phyloP scores from a whole-genome alignment of 2,797 vertebrate species.

The Molossus alvarezi region DNA sequence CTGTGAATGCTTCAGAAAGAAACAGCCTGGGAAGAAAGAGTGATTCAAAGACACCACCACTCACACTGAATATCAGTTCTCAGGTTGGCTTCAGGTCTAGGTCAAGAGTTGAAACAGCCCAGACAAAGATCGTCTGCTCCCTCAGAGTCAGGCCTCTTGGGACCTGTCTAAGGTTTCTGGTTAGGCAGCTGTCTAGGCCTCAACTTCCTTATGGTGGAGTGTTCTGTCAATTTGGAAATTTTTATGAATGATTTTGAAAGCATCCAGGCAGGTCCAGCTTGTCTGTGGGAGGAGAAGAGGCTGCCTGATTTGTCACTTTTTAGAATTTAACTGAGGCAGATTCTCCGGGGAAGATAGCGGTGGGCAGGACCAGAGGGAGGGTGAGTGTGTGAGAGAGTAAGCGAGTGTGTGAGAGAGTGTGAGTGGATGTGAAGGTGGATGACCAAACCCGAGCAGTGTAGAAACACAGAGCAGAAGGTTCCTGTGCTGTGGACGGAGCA shows the following conservation, averaged over 20 bases:
- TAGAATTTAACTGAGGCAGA: no score
- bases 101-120: slow-evolving; percentile 75
- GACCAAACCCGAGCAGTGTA: no score
- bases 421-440: no score
- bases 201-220: not conserved
- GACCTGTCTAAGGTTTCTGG: slow-evolving; percentile 67
- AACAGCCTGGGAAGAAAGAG: slow-evolving; percentile 35
- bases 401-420: no score
- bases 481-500: no score
- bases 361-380: no score
- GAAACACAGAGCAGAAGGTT: no score
- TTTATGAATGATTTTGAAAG: slow-evolving; percentile 51
- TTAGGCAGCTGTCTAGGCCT: slow-evolving; percentile 57
- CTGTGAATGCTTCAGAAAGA: not conserved
- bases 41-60: not conserved
- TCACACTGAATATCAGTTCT: not conserved
- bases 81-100: slow-evolving; percentile 77
- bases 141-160: not conserved
- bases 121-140: slow-evolving; percentile 14
- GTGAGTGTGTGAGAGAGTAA: no score
- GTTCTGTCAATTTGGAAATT: slow-evolving; percentile 51
- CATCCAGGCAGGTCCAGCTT: not conserved
- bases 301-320: not conserved
- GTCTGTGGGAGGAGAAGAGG: not conserved
- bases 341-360: no score